Percentiles rank a stretch among this genome's conserved stretches.
These are phyloP conservation scores for Ophonus ardosiacus DNA, from an alignment of 2,888 invertebrate genomes.

Conservation along the genomic window DNA sequence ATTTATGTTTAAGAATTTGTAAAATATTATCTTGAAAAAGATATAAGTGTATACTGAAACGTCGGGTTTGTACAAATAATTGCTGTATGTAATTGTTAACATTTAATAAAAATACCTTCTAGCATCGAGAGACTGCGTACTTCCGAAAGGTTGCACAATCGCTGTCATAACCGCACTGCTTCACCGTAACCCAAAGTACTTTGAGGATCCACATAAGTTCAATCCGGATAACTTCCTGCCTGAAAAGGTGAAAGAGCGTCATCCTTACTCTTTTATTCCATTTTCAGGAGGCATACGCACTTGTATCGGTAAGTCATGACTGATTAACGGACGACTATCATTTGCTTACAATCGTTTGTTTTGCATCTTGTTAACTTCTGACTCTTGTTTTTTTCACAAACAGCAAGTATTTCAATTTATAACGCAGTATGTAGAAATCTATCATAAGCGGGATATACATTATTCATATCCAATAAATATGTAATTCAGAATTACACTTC, in stretches of 20 bases:
- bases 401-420: neutral
- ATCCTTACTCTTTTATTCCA: constrained; percentile 86
- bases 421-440: neutral
- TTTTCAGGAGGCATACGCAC: constrained; percentile 87
- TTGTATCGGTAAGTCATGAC: constrained; percentile 79
- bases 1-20: too few species aligned
- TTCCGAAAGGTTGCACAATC: constrained; percentile 67
- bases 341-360: constrained; percentile 22
- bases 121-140: constrained; percentile 64
- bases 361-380: neutral
- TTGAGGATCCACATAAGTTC: constrained; percentile 82
- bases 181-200: constrained; percentile 81
- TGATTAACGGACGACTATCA: neutral
- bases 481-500: too few species aligned
- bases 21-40: too few species aligned
- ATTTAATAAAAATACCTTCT: constrained; percentile 14
- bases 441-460: neutral
- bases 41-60: too few species aligned
- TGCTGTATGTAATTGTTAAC: too few species aligned
- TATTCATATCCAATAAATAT: neutral
- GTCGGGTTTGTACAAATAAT: too few species aligned
- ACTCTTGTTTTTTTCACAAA: neutral
- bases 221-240: constrained; percentile 85
- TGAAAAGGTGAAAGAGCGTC: constrained; percentile 82
- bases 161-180: constrained; percentile 72